Base-by-base conservation (phyloP, 2,888 invertebrate species). In the Andrena dorsata region DNA sequence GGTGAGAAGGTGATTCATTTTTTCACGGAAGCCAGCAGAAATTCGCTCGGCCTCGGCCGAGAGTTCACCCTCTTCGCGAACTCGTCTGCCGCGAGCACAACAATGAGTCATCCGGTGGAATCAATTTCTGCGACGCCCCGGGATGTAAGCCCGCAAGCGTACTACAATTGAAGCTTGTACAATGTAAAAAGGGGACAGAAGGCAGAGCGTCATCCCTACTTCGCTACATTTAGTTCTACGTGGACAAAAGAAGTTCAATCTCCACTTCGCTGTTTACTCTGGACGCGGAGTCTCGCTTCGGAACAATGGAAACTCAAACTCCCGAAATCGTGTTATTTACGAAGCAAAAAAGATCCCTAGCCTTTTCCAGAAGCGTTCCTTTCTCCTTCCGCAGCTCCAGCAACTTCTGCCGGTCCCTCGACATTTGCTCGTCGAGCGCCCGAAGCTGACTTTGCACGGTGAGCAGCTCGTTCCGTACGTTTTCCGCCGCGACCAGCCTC, bases 371-470 rank as follows among this genome's bases (percentile, higher is more conserved):
- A 0, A 94, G 89, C 16, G 91, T 86, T 76, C 89, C 92, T 73
- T 93, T 94, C 51, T 94, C 94, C 65, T 94, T 93, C 3, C 93
- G 89, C 5, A 94, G 76, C 70, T 92, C 92, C 30, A 91, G 73
- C 32, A 94, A 77, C 73, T 94, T 94, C 76, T 94, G 93, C 8
- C 93, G 89, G 60, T 94, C 93, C 68, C 90, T 91, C 0, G 88
- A 68, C 30, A 94, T 92, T 84, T 94, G 94, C 5, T 75, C 73
- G 75, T 94, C 93, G 47, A 93, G 79, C 2, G 90, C 87, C 16
- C 82, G 75, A 30, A 93, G 56, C 66, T 93, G 93, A 81, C 83
- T 85, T 56, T 89, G 89, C 1, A 87, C 85, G 6, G 90, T 90
- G 58, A 91, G 75, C 51, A 94, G 82, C 70, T 93, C 92, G 83